These are phyloP conservation scores for Gallinago stenura DNA, from an alignment of 2,797 vertebrate species.

Conservation along the genomic window DNA sequence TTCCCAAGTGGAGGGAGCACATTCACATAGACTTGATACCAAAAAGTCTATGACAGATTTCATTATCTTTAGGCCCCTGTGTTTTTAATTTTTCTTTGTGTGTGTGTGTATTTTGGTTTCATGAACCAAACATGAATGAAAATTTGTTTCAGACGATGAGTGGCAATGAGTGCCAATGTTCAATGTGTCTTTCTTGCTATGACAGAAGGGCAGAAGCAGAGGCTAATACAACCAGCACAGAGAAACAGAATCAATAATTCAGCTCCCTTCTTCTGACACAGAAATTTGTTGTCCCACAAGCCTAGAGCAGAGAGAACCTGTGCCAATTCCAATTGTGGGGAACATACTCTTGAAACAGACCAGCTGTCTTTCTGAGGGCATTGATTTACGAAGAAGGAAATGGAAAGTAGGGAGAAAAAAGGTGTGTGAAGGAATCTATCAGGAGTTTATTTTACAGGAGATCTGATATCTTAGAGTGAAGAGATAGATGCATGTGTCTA, in stretches of 20 bases:
- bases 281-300: not conserved
- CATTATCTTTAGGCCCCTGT: not conserved
- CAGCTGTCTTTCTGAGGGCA: not conserved
- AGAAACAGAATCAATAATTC: not conserved
- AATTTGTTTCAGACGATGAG: not conserved
- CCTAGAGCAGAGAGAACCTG: not conserved
- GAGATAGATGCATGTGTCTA: not conserved
- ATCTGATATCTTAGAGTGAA: not conserved
- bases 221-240: not conserved
- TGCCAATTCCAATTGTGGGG: not conserved
- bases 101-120: not conserved
- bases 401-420: not conserved
- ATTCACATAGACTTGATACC: not conserved
- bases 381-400: not conserved
- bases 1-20: not conserved
- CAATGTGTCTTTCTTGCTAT: not conserved
- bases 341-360: not conserved
- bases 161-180: not conserved
- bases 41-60: not conserved
- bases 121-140: no score
- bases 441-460: not conserved
- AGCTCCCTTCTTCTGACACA: not conserved
- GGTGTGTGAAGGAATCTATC: not conserved
- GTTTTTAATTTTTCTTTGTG: not conserved
- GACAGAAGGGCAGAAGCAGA: not conserved